These are phyloP conservation scores for Drosophila fuyamai DNA, from an alignment of 1,140 invertebrate genomes.

Conservation along the genomic window DNA sequence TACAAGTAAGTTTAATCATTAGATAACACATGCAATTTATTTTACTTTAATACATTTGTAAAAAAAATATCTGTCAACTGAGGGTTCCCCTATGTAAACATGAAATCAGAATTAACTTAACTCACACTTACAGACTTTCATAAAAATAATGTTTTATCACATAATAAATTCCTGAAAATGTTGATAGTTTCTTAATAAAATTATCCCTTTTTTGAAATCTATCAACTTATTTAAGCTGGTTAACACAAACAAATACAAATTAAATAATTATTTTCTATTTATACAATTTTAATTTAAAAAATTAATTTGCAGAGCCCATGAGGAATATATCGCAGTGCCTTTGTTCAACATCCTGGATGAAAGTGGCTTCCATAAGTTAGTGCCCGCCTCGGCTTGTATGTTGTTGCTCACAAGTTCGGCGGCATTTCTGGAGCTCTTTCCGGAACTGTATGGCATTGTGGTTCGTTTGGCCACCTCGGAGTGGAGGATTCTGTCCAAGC, in stretches of 20 bases:
- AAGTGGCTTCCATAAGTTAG: slow-evolving; percentile 87
- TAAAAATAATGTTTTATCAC: too few relatives aligned
- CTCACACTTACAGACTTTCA: too few relatives aligned
- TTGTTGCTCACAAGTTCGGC: slow-evolving; percentile 87
- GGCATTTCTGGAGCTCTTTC: slow-evolving; percentile 87
- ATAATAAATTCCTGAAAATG: too few relatives aligned
- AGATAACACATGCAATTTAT: not conserved
- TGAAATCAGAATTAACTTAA: too few relatives aligned
- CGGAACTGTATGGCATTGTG: slow-evolving; percentile 86
- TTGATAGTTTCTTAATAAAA: too few relatives aligned
- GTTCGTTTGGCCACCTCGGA: slow-evolving; percentile 87
- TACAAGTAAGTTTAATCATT: slow-evolving; percentile 60
- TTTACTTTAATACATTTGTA: not conserved
- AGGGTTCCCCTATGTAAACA: too few relatives aligned
- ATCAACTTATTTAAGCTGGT: too few relatives aligned
- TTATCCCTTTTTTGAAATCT: too few relatives aligned
- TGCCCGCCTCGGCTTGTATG: slow-evolving; percentile 87
- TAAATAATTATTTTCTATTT: too few relatives aligned
- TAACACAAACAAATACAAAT: too few relatives aligned
- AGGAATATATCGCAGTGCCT: slow-evolving; percentile 86
- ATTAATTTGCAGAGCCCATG: slow-evolving; percentile 49
- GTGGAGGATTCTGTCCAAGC: slow-evolving; percentile 88
- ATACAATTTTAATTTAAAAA: too few relatives aligned
- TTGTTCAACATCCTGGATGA: slow-evolving; percentile 87
- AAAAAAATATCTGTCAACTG: too few relatives aligned